phyloP scores from a whole-genome alignment of 2,797 vertebrate species.

The Chrosomus eos region DNA sequence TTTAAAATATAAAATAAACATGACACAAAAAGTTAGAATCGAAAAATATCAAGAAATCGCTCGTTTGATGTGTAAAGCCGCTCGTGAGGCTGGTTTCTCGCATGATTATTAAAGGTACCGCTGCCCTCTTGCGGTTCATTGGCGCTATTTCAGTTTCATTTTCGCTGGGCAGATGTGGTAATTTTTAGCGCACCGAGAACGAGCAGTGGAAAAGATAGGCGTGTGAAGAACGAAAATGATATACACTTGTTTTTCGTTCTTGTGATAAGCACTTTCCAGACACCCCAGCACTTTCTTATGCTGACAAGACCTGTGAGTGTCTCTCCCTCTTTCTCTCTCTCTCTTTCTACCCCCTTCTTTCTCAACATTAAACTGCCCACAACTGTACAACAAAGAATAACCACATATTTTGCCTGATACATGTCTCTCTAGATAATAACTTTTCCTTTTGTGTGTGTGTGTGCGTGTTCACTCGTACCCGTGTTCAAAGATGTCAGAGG shows the following conservation, averaged over 20 bases:
- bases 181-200: neutral
- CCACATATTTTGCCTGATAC: neutral
- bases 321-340: conserved; percentile 10
- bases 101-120: conserved; percentile 40
- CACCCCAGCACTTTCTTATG: conserved; percentile 60
- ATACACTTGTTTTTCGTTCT: conserved; percentile 34
- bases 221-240: conserved; percentile 42
- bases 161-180: neutral
- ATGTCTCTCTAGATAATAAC: conserved; percentile 1
- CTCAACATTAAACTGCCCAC: conserved; percentile 16
- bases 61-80: neutral
- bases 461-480: neutral
- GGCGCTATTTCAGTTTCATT: conserved; percentile 52
- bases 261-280: conserved; percentile 58
- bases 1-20: neutral
- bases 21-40: neutral
- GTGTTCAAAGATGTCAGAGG: conserved; percentile 13
- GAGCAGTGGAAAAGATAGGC: conserved; percentile 38
- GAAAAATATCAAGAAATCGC: neutral
- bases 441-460: conserved; percentile 3
- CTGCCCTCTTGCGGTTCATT: conserved; percentile 70
- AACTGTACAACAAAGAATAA: conserved; percentile 14
- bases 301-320: conserved; percentile 4
- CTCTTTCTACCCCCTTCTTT: conserved; percentile 19
- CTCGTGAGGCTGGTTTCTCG: neutral